Evolutionary conservation across 2,113 vertebrate genomes (phyloP), one percentile per base, ranked within the genome.

Genomic region (Serinus canaria): DNA sequence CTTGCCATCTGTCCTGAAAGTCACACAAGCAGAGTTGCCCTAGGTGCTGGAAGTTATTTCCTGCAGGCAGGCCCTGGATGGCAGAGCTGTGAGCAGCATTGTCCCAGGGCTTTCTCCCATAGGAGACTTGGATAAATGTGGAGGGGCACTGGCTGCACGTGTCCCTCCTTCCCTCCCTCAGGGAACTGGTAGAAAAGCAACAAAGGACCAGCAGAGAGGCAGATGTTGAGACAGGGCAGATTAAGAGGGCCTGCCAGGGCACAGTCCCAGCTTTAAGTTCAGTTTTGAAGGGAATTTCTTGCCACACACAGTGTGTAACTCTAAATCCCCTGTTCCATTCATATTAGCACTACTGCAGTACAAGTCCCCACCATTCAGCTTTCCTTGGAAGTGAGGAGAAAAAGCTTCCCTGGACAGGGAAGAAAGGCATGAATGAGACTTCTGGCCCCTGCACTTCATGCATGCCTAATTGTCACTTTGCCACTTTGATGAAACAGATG

Each of bases 61-160:
- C 84, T 44, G 55, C 67, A 80, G 70, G 73, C 35, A 84, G 68
- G 49, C 0, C 0, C 23, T 37, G 88, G 60, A 39, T 17, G 50
- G 67, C 50, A 79, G 53, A 80, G 67, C 66, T 30, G 7, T 44
- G 33, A 68, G 28, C 41, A 72, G 58, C 31, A 14, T 20, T 50
- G 28, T 92, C 83, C 1, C 0, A 73, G 33, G n/a, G 37, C 55
- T 88, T 87, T 91, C 58, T 93, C 83, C 85, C 63, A 25, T 0
- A 22, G 70, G 37, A 82, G n/a, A n/a, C 28, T n/a, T 0, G 0
- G 67, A 62, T 79, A 49, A 62, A 80, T 1, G 4, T 7, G 23
- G 53, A 67, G 46, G 24, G 55, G 15, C 30, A 55, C 2, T 59
- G 79, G 31, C 81, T 46, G 63, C 46, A 11, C 0, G 2, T 41